Evolutionary conservation across 2,888 invertebrate genomes (phyloP), one percentile per base, ranked within the genome.

Genomic region (Panzeria rudis): DNA sequence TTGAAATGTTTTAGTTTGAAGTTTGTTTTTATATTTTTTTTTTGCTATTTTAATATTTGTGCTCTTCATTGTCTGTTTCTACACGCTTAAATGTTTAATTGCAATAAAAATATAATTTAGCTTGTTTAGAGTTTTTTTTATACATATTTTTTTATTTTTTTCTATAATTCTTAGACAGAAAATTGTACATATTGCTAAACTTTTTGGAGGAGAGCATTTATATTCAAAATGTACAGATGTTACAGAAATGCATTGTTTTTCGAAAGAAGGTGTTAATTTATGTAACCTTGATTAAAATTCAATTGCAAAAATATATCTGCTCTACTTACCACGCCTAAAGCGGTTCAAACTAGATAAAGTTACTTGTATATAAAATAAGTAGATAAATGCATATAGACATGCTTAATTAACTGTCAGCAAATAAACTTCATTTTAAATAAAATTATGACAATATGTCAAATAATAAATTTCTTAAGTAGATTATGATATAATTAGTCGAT

Each of bases 191-290:
- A 44, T 72, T 56, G 47, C 56, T 61, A 41, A 20, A 47, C 11
- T 23, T 68, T 66, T 23, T 59, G 29, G 50, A 66, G 73, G 17
- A 29, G 59, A 52, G 29, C 4, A 9, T 50, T 47, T 38, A n/a
- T 56, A 66, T 72, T 56, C 9, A 20, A 41, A 68, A 75, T 59
- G 68, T 81, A 73, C 66, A 73, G 73, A 68, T 75, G 38, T 61
- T 68, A 41, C 38, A 73, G 23, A 73, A 59, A 29, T 47, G 5
- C 5, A 50, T 50, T 29, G 29, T 29, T 5, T 29, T 2, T 29
- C 5, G 29, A 2, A 29, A 29, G 29, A 29, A 29, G 29, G 8
- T 47, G 47, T 35, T 9, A 7, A 44, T 20, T 47, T 69, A n/a
- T 29, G n/a, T 29, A 29, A 56, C 71, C 71, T 44, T 56, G 71